A percentile compares a stretch with the other conserved stretches of the same genome.
Conservation (phyloP, 2,888 invertebrate genomes). For the Eupithecia abbreviata region DNA sequence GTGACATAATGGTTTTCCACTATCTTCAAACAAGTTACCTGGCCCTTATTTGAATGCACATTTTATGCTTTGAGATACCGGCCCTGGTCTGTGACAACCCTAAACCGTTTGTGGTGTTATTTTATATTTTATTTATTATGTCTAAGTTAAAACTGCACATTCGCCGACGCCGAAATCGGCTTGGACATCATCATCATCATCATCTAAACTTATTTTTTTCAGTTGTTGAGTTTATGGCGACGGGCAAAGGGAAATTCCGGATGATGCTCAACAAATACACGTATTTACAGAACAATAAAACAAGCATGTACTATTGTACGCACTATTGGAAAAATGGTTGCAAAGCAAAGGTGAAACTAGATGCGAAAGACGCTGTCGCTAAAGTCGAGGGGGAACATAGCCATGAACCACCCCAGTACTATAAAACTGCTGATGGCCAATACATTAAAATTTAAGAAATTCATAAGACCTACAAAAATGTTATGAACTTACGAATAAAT, state of each 20-base stretch:
- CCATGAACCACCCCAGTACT: slow-evolving; percentile 53
- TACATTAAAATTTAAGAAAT: slow-evolving; percentile 31
- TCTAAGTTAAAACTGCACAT: too few relatives aligned
- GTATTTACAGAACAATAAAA: slow-evolving; percentile 43
- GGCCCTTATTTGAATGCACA: too few relatives aligned
- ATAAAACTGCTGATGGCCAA: slow-evolving; percentile 44
- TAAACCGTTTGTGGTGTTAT: too few relatives aligned
- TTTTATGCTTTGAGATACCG: too few relatives aligned
- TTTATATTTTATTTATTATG: too few relatives aligned
- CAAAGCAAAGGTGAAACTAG: slow-evolving; percentile 40
- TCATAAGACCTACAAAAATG: too few relatives aligned
- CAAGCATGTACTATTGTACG: slow-evolving; percentile 48
- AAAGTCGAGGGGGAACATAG: slow-evolving; percentile 38
- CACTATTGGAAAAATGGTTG: slow-evolving; percentile 35
- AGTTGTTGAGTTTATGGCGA: slow-evolving; percentile 33
- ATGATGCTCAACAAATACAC: slow-evolving; percentile 52
- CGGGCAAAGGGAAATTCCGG: slow-evolving; percentile 26
- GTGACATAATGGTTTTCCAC: too few relatives aligned
- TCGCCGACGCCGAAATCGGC: not conserved
- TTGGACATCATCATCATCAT: not conserved
- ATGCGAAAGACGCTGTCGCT: slow-evolving; percentile 21
- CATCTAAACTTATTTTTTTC: slow-evolving; percentile 9
- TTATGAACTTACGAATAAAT: too few relatives aligned
- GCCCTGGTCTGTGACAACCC: too few relatives aligned
- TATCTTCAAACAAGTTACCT: too few relatives aligned